Evolutionary conservation across 1,140 invertebrate species (phyloP), one percentile per base, ranked within the genome.

Genomic region (Zaprionus kolodkinae): DNA sequence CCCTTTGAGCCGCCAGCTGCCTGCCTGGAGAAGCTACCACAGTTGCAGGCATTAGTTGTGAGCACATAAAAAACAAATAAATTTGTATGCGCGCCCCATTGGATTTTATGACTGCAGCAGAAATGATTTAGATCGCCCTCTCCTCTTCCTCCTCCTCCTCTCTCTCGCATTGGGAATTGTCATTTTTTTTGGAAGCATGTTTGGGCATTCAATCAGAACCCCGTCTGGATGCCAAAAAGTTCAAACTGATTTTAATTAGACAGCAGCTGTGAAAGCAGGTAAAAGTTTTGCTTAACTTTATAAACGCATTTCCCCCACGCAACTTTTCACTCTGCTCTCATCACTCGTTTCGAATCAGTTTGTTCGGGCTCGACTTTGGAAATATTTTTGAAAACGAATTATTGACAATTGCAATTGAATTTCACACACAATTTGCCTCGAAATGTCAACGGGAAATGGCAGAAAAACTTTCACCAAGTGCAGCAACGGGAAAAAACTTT

Each of bases 401-500:
- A 87, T 87, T 87, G 84, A 87, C 84, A 87, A 87, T 87, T 87
- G 84, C 84, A 87, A 87, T 87, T 87, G 84, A 87, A 87, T 87
- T 87, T 87, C 84, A 87, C 84, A 87, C 84, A 87, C 84, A 87
- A 87, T 87, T 87, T 87, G 84, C 80, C 80, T 77, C 81, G 77
- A 84, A 87, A 87, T 78, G 80, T 83, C 63, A 67, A 67, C 50
- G 52, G 72, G 83, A 87, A 87, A 87, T 79, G 68, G 73, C 84
- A 70, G 73, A 88, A 88, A 88, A 87, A 87, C 57, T 82, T 87
- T 87, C 73, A 43, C 60, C 63, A 76, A 86, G 79, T 87, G 84
- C 77, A 78, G 84, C 77, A 78, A 70, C 72, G 68, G 3, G 60
- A 21, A 43, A 72, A 76, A 72, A 76, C 73, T 76, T 72, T 75